phyloP scores from a whole-genome alignment of 1,140 invertebrate species.

The Papilio aristodemus region DNA sequence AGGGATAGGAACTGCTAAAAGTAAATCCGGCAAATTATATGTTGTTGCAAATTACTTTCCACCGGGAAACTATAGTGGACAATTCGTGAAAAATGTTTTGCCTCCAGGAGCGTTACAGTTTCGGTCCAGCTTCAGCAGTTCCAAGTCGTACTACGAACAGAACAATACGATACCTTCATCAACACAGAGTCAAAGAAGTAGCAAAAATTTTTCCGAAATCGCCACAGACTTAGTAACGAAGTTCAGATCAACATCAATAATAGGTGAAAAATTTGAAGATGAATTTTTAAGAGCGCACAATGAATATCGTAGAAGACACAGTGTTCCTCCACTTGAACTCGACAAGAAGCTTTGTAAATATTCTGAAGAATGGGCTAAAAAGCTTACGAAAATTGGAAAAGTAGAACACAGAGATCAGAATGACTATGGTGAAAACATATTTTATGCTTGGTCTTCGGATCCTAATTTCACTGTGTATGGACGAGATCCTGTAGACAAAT shows the following conservation, averaged over 20 bases:
- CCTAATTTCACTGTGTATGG: constrained; percentile 85
- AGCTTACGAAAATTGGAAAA: constrained; percentile 83
- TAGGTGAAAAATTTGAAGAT: constrained; percentile 78
- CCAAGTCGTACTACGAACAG: constrained; percentile 41
- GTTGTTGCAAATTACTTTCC: constrained; percentile 91
- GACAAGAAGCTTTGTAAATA: constrained; percentile 86
- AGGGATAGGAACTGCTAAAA: constrained; percentile 88
- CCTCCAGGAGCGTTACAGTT: constrained; percentile 75
- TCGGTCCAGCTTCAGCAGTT: constrained; percentile 38
- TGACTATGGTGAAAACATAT: constrained; percentile 92
- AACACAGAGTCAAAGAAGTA: constrained; percentile 60
- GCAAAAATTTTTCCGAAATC: constrained; percentile 61
- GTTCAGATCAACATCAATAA: constrained; percentile 60
- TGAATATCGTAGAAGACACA: constrained; percentile 86
- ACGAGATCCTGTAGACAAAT: constrained; percentile 87
- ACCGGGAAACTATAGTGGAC: constrained; percentile 89
- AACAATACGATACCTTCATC: constrained; percentile 54
- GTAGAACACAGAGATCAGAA: constrained; percentile 88
- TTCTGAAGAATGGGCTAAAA: constrained; percentile 91
- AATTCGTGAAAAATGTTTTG: constrained; percentile 86
- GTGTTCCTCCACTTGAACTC: constrained; percentile 84
- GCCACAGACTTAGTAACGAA: constrained; percentile 65
- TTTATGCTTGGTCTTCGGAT: constrained; percentile 87
- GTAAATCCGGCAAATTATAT: constrained; percentile 79
- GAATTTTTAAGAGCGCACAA: constrained; percentile 89